Evolutionary conservation across 2,797 vertebrate genomes (phyloP).

Genomic region (Potorous gilbertii): DNA sequence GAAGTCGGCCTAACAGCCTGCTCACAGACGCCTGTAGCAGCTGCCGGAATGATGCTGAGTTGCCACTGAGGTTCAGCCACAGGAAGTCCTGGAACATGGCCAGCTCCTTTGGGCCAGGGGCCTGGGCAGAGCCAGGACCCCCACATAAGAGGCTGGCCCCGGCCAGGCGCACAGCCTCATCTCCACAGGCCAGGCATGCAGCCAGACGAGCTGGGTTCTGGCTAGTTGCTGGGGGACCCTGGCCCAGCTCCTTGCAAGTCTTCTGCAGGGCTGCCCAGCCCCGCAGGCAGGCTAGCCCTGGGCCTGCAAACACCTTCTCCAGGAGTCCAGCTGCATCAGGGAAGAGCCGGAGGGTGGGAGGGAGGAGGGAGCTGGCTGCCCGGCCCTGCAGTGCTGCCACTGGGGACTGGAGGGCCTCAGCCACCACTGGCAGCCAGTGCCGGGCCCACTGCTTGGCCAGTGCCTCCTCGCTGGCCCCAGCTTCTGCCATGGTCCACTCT

Average conservation of each 20-base stretch:
- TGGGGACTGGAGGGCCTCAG: conserved; percentile 87
- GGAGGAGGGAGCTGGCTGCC: conserved; percentile 86
- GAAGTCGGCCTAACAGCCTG: conserved; percentile 89
- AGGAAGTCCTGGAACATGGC: conserved; percentile 86
- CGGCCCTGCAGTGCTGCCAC: conserved; percentile 88
- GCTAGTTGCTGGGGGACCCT: conserved; percentile 74
- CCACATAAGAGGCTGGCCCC: conserved; percentile 89
- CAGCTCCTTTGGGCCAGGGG: conserved; percentile 84
- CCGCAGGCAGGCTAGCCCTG: conserved; percentile 81
- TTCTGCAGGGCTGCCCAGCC: conserved; percentile 91
- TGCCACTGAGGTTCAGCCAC: conserved; percentile 90
- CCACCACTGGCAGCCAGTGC: conserved; percentile 86
- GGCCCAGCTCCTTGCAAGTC: conserved; percentile 80
- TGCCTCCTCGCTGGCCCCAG: background rate
- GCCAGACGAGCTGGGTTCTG: conserved; percentile 81
- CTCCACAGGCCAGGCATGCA: conserved; percentile 85
- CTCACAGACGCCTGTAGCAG: conserved; percentile 88
- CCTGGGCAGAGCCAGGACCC: conserved; percentile 88
- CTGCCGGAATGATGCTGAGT: conserved; percentile 92
- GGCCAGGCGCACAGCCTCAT: conserved; percentile 89
- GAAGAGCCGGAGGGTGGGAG: conserved; percentile 88
- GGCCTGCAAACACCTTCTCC: conserved; percentile 79
- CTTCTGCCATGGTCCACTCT: background rate
- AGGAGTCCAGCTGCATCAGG: conserved; percentile 83
- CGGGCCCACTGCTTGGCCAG: conserved; percentile 78